Conservation (phyloP, 2,888 invertebrate genomes). For the Laothoe populi region DNA sequence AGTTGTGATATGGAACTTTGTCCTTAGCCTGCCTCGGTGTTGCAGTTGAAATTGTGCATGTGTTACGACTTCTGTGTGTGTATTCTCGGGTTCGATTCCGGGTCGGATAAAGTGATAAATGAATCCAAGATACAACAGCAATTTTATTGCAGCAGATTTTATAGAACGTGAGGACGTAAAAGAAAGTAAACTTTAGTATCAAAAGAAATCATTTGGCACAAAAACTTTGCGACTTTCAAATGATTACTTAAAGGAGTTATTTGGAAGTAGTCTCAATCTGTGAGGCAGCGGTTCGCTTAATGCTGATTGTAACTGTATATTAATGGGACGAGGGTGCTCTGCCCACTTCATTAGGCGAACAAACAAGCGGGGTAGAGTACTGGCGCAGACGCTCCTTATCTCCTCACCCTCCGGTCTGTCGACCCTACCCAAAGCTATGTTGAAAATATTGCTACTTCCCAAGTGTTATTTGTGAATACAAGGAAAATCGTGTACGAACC, state of each 20-base stretch:
- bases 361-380: constrained; percentile 70
- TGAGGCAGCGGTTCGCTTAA: constrained; percentile 47
- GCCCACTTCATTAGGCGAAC: constrained; percentile 79
- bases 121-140: too few relatives aligned
- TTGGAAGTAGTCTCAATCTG: constrained; percentile 35
- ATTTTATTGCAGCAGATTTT: too few relatives aligned
- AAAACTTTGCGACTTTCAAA: constrained; percentile 15
- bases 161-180: too few relatives aligned
- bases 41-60: too few relatives aligned
- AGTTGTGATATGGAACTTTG: too few relatives aligned
- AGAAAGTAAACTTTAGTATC: too few relatives aligned
- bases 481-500: constrained; percentile 1
- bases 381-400: constrained; percentile 61
- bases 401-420: constrained; percentile 64
- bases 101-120: too few relatives aligned
- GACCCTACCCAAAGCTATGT: constrained; percentile 43
- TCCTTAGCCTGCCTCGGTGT: too few relatives aligned
- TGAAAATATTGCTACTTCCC: constrained; percentile 43
- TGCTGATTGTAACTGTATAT: constrained; percentile 66
- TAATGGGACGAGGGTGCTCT: constrained; percentile 64
- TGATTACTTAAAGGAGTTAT: constrained; percentile 17
- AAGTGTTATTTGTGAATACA: not conserved
- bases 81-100: too few relatives aligned
- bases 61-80: too few relatives aligned
- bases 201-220: not conserved